Evolutionary conservation across 1,140 invertebrate genomes (phyloP), one percentile per base, ranked within the genome.

Genomic region (Aphis gossypii): DNA sequence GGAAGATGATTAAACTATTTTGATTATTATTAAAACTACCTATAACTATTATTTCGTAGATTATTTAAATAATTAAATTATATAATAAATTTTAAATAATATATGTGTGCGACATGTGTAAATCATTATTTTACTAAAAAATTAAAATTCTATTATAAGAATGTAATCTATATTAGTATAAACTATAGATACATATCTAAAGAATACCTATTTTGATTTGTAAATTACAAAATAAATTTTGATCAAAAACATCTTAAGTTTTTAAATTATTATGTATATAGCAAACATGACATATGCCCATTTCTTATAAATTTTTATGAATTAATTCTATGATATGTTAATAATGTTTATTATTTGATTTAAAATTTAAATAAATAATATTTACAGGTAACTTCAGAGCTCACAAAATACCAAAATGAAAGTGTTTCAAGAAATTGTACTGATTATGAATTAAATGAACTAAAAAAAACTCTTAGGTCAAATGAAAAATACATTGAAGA

Each of bases 401-500:
- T 93, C 2, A 86, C 48, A 30, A 93, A 93, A 93, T 54, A 41
- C 8, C 44, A 93, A 56, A 93, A 86, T 86, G 92, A 93, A 54
- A 93, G 4, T 56, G 48, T 25, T 2, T 30, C 92, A 84, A 93
- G 48, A 86, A 93, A 86, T 84, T 93, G 82, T 88, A 44, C 82
- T 30, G 51, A 94, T 38, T 87, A 60, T 56, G 93, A 94, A 90
- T 84, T 93, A 83, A 94, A 86, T 93, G 83, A 83, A 35, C 18
- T 94, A n/a, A 94, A 94, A 93, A 92, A 93, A 30, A 94, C 94
- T 84, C 84, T 94, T 20, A 48, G 90, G 23, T 93, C 84, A 20
- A 94, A 93, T 88, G 94, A 94, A 86, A 89, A 88, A 48, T 83
- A 93, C 48, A 94, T 94, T 82, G 94, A 94, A 86, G 93, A 94